Base-by-base conservation (phyloP, 2,888 invertebrate species). In the Drosophila pegasa region DNA sequence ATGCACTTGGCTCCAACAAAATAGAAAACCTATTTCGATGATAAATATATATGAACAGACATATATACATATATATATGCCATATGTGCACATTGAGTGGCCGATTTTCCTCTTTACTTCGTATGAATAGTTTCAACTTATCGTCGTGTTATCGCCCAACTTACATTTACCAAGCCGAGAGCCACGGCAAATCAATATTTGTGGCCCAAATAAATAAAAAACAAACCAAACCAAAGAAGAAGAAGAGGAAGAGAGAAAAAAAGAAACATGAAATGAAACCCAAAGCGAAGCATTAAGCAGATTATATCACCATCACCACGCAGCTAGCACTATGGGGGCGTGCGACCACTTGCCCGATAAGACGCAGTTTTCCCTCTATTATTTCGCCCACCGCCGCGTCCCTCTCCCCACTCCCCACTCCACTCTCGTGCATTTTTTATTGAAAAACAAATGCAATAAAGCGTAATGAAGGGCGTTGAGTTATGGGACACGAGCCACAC, bases 121-220 rank as follows among this genome's bases (percentile, higher is more conserved):
- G 31, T 41, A 48, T 35, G 43, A 38, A 63, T 52, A 43, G 51
- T 51, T 47, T 25, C 8, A 55, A 68, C 74, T 75, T 79, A 79
- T 76, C 80, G 55, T 22, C 37, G 27, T 64, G 54, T 73, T 75
- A 75, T 75, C 75, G 68, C 50, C 40, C 60, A 37, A 57, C 77
- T 76, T 65, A 76, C 71, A 74, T 45, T 72, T 72, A 43, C 64
- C 48, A 31, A 57, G 45, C 64, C 47, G 16, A 57, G 52, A 16
- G 31, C n/a, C 40, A 37, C 54, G 56, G 66, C 63, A 86, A 88
- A 82, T 82, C 88, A 83, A 83, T 83, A 81, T 81, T 81, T 87
- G 85, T 71, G 78, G 63, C 75, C 65, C 74, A 81, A 87, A 84
- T 78, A 74, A 59, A 56, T 33, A 31, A 52, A 61, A 45, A 55